Percentiles rank a stretch among this genome's conserved stretches.
Conservation (phyloP, 2,888 invertebrate species). For the Catocala fraxini region DNA sequence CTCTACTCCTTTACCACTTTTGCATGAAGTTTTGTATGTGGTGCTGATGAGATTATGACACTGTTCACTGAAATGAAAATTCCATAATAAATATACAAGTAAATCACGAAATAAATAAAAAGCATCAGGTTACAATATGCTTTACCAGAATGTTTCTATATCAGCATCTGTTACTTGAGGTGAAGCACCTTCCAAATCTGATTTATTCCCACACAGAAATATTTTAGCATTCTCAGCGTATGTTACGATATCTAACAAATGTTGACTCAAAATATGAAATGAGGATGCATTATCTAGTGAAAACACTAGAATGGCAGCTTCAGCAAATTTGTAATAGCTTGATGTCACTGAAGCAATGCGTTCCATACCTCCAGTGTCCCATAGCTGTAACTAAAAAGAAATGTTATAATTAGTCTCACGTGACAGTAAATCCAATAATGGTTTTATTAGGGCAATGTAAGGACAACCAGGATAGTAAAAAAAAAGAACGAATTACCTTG, state of each 20-base stretch:
- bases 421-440: conserved; percentile 20
- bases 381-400: conserved; percentile 93
- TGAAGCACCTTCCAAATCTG: conserved; percentile 91
- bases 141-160: conserved; percentile 95
- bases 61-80: conserved; percentile 90
- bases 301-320: conserved; percentile 97
- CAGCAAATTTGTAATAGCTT: conserved; percentile 98
- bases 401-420: conserved; percentile 7
- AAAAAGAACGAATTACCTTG: conserved; percentile 84
- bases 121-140: conserved; percentile 12
- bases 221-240: conserved; percentile 98
- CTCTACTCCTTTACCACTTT: conserved; percentile 94
- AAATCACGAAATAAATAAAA: conserved; percentile 2
- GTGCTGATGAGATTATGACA: conserved; percentile 96
- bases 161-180: conserved; percentile 95
- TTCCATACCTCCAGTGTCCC: conserved; percentile 99
- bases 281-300: conserved; percentile 96
- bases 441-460: conserved; percentile 9
- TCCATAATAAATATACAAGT: neutral
- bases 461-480: neutral
- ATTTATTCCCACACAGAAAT: conserved; percentile 97
- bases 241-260: conserved; percentile 96
- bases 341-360: conserved; percentile 97
- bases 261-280: conserved; percentile 96
- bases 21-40: conserved; percentile 96